These are phyloP conservation scores for Cathartes aura DNA, from an alignment of 2,113 vertebrate species.

Conservation along the genomic window DNA sequence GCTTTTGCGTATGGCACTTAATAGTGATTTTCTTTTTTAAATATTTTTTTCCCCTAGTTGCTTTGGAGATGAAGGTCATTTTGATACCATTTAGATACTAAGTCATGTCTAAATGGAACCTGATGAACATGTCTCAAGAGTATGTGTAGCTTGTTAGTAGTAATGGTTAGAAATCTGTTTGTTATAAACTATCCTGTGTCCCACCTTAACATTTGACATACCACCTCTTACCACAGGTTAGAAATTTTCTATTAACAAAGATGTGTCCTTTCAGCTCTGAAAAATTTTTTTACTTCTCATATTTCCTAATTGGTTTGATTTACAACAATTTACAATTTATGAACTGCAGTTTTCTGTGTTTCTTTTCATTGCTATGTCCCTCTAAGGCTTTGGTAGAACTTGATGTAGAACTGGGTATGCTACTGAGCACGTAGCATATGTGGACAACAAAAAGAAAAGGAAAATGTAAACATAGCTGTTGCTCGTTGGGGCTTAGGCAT, in stretches of 20 bases:
- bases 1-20: neutral
- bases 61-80: neutral
- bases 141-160: neutral
- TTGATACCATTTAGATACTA: neutral
- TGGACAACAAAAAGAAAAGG: neutral
- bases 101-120: neutral
- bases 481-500: neutral
- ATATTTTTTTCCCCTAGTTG: neutral
- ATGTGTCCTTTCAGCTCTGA: neutral
- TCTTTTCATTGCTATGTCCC: neutral
- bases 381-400: neutral
- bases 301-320: neutral
- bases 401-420: rapidly evolving
- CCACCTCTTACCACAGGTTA: neutral
- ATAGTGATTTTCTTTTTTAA: neutral
- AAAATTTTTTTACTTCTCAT: neutral
- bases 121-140: neutral
- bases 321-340: neutral
- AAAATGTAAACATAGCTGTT: neutral
- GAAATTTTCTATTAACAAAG: neutral
- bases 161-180: neutral
- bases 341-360: neutral
- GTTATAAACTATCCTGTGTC: neutral
- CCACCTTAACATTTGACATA: neutral
- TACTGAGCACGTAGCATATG: rapidly evolving